A percentile compares a stretch with the other conserved stretches of the same genome.
Evolutionary conservation across 2,888 invertebrate genomes (phyloP).

Genomic region (Macaria liturata): DNA sequence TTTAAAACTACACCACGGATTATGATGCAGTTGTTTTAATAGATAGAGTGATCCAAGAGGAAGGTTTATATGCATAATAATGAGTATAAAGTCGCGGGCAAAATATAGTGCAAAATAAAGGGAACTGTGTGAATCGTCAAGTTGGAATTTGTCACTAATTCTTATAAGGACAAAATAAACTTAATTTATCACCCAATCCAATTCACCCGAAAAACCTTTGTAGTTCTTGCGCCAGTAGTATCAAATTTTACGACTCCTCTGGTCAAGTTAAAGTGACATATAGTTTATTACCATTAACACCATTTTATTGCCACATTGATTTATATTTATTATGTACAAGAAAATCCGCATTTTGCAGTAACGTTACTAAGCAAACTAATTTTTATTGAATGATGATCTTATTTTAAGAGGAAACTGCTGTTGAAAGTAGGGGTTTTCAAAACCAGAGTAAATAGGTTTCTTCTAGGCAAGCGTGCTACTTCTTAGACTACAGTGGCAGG

Average conservation of each 20-base stretch:
- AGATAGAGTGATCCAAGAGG: too few species aligned
- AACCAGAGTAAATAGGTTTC: too few species aligned
- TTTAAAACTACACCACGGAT: too few species aligned
- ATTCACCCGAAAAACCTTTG: slow-evolving; percentile 21
- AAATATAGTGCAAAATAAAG: too few species aligned
- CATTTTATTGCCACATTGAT: slow-evolving; percentile 46
- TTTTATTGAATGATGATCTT: slow-evolving; percentile 13
- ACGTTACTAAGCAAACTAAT: slow-evolving; percentile 10
- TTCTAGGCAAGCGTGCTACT: too few species aligned
- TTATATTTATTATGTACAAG: slow-evolving; percentile 42
- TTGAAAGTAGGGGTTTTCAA: neutral
- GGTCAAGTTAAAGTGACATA: slow-evolving; percentile 54
- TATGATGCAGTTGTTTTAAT: too few species aligned
- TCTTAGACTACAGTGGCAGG: too few species aligned
- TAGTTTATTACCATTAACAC: slow-evolving; percentile 52
- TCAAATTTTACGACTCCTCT: slow-evolving; percentile 58
- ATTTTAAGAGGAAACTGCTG: slow-evolving; percentile 3
- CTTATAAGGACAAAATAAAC: too few species aligned
- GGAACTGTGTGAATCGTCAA: too few species aligned
- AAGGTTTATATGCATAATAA: too few species aligned
- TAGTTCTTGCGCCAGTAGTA: slow-evolving; percentile 44
- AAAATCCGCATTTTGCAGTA: slow-evolving; percentile 25
- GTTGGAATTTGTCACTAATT: too few species aligned
- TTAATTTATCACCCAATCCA: neutral
- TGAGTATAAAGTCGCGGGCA: too few species aligned